Evolutionary conservation across 2,113 vertebrate species (phyloP), one percentile per base, ranked within the genome.

Genomic region (Phyllostomus hastatus): DNA sequence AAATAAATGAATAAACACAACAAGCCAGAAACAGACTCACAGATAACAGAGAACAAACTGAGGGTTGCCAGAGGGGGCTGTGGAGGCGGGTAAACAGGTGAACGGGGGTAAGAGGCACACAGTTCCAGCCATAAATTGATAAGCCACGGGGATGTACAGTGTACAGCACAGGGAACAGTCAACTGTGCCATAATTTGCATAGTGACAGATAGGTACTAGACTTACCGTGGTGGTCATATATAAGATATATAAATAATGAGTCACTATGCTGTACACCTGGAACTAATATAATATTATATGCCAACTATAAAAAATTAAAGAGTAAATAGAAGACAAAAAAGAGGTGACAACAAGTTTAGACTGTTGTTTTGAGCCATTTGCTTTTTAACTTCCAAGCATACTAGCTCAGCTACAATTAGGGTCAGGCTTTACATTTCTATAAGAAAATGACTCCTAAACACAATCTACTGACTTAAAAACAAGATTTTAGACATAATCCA

Each of bases 381-480:
- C 50, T 72, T 85, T 85, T 95, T 89, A 22, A 64, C 72, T 61
- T 91, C 19, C 33, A 94, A 94, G 28, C 61, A 35, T 22, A 48
- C 14, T 38, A 92, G 22, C 46, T 88, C 54, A 92, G 54, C 61
- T 88, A 87, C 24, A 61, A 7, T 26, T 66, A 84, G 14, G 33
- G 24, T 88, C 22, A 85, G 22, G 10, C 66, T 84, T 70, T 66
- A 67, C 31, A 66, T 50, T 83, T 78, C 73, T 85, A 28, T 31
- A 50, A 85, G 57, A 97, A 96, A 92, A 94, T 48, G n/a, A 95
- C 41, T 90, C 73, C 66, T 54, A 50, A 75, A 41, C 43, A 91
- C 24, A 89, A 54, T n/a, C 41, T 10, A 73, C 54, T 76, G 70
- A 86, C 26, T 69, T 84, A 48, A 91, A 67, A 91, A 93, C 72